Base-by-base conservation (phyloP, 1,140 invertebrate genomes). In the Drosophila kurseongensis region DNA sequence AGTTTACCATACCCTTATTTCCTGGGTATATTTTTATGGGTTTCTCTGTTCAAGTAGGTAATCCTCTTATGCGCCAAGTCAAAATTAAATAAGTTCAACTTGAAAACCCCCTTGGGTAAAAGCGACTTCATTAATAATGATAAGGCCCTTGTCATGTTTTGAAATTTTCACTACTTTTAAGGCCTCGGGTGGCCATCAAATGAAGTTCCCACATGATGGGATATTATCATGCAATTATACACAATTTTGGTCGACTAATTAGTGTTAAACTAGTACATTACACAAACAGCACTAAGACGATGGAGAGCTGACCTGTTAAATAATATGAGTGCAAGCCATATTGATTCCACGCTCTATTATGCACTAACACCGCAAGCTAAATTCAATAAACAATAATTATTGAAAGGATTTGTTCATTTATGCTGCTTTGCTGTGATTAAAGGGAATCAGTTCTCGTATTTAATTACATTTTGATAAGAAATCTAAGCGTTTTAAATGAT, bases 61-160 rank as follows among this genome's bases (percentile, higher is more conserved):
- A 69, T 57, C 51, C 52, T 47, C 63, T 71, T 71, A 71, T 50
- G n/a, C 40, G 44, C 44, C 36, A 40, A 6, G 44, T 42, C 27
- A 58, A 40, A 58, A 58, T 50, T 71, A 58, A 71, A 71, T 71
- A 71, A 69, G 23, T 58, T 41, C 35, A 65, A 65, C 16, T 66
- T 29, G 51, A 14, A 71, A 41, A 32, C 45, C 13, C 50, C 63
- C 35, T 32, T 13, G 41, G 36, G 66, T 63, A 27, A 2, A 36
- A n/a, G 13, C 59, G 7, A 6, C 44, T 35, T 35, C 44, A 66
- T 66, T 69, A 55, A 54, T 44, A 68, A 38, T 68, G 40, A 62
- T 27, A 35, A 52, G 29, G 32, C 23, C 9, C 38, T 69, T 69
- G 66, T 45, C 35, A 38, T 69, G 41, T 69, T 56, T 47, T 45